Evolutionary conservation across 2,113 vertebrate genomes (phyloP).

Genomic region (Salvelinus namaycush): DNA sequence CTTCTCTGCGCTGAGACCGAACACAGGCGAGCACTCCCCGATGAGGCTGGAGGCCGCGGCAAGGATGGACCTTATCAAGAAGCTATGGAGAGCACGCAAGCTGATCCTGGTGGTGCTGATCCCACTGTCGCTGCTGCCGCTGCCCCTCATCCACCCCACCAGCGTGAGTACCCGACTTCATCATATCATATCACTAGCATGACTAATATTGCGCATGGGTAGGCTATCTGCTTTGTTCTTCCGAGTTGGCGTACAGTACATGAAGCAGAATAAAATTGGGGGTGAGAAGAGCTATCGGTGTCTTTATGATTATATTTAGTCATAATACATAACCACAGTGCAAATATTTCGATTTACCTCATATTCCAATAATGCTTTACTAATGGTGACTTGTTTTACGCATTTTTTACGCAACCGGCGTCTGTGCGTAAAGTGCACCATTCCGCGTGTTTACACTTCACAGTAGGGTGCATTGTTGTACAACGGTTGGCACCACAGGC

Average conservation of each 20-base stretch:
- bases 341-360: no score
- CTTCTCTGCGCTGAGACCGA: neutral
- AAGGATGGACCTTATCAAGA: conserved; percentile 84
- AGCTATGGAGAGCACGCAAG: conserved; percentile 84
- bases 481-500: conserved; percentile 32
- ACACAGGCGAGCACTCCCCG: conserved; percentile 33
- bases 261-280: no score
- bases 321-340: no score
- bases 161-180: conserved; percentile 82
- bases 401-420: neutral
- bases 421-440: conserved; percentile 3
- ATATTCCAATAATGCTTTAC: no score
- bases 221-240: no score
- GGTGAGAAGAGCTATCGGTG: no score
- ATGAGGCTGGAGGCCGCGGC: conserved; percentile 73
- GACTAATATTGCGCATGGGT: neutral
- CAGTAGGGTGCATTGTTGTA: conserved; percentile 26
- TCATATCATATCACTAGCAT: neutral
- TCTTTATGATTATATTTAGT: no score
- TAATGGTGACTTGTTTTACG: neutral
- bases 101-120: conserved; percentile 86
- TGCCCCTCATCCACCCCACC: conserved; percentile 87
- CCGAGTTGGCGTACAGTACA: no score
- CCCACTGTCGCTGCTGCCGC: conserved; percentile 87
- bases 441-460: neutral